Percentiles rank a stretch among this genome's conserved stretches.
Evolutionary conservation across 2,113 vertebrate species (phyloP).

Genomic region (Puffinus mauretanicus): DNA sequence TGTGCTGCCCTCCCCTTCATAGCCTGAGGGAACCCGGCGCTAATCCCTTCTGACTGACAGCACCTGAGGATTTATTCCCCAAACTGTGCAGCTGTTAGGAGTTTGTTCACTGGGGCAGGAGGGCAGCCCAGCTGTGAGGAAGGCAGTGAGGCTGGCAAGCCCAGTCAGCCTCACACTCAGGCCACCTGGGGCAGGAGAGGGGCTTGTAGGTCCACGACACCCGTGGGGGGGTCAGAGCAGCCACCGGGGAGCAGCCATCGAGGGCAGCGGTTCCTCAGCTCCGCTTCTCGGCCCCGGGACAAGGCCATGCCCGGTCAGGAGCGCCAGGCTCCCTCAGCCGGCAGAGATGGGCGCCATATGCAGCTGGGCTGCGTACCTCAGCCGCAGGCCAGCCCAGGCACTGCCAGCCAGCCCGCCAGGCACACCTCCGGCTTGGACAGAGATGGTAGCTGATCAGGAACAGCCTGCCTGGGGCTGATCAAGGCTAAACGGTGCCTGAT

Average conservation of each 20-base stretch:
- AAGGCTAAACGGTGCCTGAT: not conserved
- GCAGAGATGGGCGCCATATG: rapidly evolving
- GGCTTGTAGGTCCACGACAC: rapidly evolving
- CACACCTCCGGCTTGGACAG: not conserved
- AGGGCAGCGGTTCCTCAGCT: not conserved
- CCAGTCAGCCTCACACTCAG: rapidly evolving
- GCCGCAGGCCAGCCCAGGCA: not conserved
- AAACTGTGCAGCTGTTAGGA: not conserved
- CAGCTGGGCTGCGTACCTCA: too few species aligned
- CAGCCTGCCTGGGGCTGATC: not conserved
- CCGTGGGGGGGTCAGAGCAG: not conserved
- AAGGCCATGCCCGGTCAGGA: not conserved
- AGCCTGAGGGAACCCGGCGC: not conserved
- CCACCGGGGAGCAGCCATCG: not conserved
- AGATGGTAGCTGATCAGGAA: not conserved
- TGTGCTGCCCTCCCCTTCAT: rapidly evolving
- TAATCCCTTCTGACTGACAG: rapidly evolving
- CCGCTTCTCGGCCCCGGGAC: rapidly evolving
- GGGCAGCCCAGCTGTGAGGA: not conserved
- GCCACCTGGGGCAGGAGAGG: not conserved
- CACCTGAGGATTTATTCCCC: not conserved
- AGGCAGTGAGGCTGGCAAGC: not conserved
- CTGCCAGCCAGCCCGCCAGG: not conserved
- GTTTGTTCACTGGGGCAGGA: not conserved
- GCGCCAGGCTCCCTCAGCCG: rapidly evolving